Evolutionary conservation across 2,888 invertebrate species (phyloP), one percentile per base, ranked within the genome.

Genomic region (Protophormia terraenovae): DNA sequence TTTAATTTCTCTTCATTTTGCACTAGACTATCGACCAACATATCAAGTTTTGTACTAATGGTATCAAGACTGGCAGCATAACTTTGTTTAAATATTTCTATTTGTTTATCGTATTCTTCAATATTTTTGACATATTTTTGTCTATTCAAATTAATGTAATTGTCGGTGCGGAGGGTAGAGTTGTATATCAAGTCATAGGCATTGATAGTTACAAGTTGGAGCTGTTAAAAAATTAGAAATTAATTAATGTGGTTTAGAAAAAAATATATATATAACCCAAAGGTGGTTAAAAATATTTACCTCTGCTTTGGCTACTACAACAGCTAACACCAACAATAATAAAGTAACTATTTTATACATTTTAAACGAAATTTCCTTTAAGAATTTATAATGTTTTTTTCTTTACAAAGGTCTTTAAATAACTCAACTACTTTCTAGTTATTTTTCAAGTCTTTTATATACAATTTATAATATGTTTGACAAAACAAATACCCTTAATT

Each of bases 61-160:
- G 71, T 55, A 1, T 19, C 55, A n/a, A 87, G 14, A 24, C 82
- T 80, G 0, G 67, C 50, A 0, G 66, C 16, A 47, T 82, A 81
- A 10, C 14, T 83, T 1, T 32, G n/a, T 32, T 53, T 60, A 12
- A 71, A 60, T 8, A 3, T 53, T 16, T 72, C 76, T 16, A 88
- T 10, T 58, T 86, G 55, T 8, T 47, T 29, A 14, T 85, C 64
- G 64, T 67, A 86, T 10, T 19, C 47, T 5, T 38, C 16, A 0
- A 88, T 85, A 10, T 78, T 72, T 8, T 64, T 50, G n/a, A 50
- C 78, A 77, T 86, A 83, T 24, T 85, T 84, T 45, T 80, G 83
- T 41, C 77, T 73, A 66, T 87, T 87, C n/a, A 86, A 47, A 5
- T 55, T 71, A 0, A 87, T 27, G 32, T 82, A 87, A 29, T 84